Conservation (phyloP, 2,113 vertebrate species). For the Pardalotus punctatus region DNA sequence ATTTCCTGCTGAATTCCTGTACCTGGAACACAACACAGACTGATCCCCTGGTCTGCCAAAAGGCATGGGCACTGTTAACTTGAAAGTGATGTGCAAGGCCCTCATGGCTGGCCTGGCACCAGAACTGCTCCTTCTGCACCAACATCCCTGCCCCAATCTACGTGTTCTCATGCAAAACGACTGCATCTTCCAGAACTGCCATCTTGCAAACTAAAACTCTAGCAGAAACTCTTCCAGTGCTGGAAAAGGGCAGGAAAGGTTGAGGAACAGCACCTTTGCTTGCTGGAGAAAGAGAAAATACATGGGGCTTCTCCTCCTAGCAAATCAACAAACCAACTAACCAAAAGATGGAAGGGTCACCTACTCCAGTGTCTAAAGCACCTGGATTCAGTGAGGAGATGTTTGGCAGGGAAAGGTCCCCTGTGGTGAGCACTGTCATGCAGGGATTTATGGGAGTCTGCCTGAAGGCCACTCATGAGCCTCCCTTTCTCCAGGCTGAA, state of each 20-base stretch:
- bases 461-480: not conserved
- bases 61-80: rapidly evolving
- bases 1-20: not conserved
- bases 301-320: not conserved
- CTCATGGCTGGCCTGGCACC: not conserved
- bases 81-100: not conserved
- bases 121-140: not conserved
- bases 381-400: not conserved
- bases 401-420: not conserved
- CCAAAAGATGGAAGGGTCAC: not conserved
- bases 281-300: not conserved
- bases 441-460: not conserved
- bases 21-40: not conserved
- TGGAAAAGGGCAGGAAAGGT: not conserved
- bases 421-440: too few species aligned
- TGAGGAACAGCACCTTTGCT: not conserved
- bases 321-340: not conserved
- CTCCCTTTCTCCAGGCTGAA: too few species aligned
- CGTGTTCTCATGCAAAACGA: not conserved
- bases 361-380: not conserved
- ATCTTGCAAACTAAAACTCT: not conserved
- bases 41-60: not conserved
- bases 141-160: not conserved
- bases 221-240: not conserved
- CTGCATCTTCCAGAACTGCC: not conserved